Conservation (phyloP, 2,888 invertebrate species). For the Lamproptera curius region DNA sequence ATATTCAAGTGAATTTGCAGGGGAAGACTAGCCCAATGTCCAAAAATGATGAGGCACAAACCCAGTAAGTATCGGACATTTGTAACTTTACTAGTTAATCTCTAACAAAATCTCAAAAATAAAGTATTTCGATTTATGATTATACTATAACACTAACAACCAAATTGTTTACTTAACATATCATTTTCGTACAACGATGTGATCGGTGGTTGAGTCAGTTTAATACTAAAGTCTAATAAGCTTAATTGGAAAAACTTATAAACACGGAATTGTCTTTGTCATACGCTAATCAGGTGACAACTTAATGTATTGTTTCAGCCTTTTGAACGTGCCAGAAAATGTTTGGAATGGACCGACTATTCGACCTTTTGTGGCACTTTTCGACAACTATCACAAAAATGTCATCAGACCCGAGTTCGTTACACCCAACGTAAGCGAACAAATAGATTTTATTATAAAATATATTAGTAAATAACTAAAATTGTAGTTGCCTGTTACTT, state of each 20-base stretch:
- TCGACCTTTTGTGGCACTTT: slow-evolving; percentile 81
- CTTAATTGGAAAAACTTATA: too few species aligned
- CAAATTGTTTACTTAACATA: too few species aligned
- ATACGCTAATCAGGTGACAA: too few species aligned
- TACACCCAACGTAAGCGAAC: slow-evolving; percentile 71
- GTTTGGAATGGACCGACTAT: slow-evolving; percentile 83
- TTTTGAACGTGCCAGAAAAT: slow-evolving; percentile 81
- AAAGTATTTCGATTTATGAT: too few species aligned
- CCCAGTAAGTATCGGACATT: slow-evolving; percentile 56
- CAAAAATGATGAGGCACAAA: slow-evolving; percentile 83
- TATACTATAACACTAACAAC: too few species aligned
- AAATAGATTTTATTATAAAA: neutral
- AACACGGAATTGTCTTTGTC: too few species aligned
- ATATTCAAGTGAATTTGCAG: slow-evolving; percentile 85
- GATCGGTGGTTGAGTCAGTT: too few species aligned
- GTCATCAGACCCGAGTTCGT: slow-evolving; percentile 82
- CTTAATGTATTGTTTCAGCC: slow-evolving; percentile 79
- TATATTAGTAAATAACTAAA: neutral
- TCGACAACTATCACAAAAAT: slow-evolving; percentile 88
- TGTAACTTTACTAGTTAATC: too few species aligned
- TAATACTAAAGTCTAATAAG: too few species aligned
- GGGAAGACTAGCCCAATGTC: slow-evolving; percentile 85
- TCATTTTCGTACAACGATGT: too few species aligned
- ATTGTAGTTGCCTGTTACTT: neutral
- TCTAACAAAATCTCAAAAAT: too few species aligned